Conservation (phyloP, 1,140 invertebrate genomes). For the Atta cephalotes region DNA sequence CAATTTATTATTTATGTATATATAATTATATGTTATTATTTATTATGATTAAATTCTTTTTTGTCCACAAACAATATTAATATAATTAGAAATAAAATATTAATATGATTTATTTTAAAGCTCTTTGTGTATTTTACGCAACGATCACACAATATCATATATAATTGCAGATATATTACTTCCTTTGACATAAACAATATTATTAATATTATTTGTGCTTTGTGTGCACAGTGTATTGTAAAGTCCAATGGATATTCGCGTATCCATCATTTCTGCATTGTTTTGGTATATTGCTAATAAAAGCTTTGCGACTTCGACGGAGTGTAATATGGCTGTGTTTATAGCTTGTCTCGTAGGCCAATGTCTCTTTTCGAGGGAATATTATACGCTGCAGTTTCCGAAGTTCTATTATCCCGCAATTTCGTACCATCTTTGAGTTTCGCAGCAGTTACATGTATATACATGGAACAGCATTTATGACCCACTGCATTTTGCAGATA, state of each 20-base stretch:
- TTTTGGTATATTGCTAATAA: constrained; percentile 43
- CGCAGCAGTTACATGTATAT: constrained; percentile 24
- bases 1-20: not conserved
- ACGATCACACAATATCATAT: not conserved
- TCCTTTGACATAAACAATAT: constrained; percentile 4
- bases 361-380: constrained; percentile 39
- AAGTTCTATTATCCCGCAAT: constrained; percentile 49
- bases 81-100: not conserved
- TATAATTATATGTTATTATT: not conserved
- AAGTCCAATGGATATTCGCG: constrained; percentile 1
- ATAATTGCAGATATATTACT: not conserved
- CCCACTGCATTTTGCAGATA: constrained; percentile 29
- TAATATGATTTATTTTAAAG: constrained; percentile 11
- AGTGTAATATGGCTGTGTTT: constrained; percentile 19
- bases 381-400: constrained; percentile 30
- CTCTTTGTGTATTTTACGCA: not conserved
- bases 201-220: constrained; percentile 22
- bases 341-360: constrained; percentile 10
- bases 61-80: too few species aligned
- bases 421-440: constrained; percentile 33
- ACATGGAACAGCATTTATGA: constrained; percentile 30
- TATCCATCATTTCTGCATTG: not conserved
- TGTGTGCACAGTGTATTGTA: not conserved
- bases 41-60: not conserved
- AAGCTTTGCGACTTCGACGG: constrained; percentile 27